Percentiles rank a stretch among this genome's conserved stretches.
Conservation (phyloP, 37 sponge, comb jelly and placozoan species). For the Beroe ovata region DNA sequence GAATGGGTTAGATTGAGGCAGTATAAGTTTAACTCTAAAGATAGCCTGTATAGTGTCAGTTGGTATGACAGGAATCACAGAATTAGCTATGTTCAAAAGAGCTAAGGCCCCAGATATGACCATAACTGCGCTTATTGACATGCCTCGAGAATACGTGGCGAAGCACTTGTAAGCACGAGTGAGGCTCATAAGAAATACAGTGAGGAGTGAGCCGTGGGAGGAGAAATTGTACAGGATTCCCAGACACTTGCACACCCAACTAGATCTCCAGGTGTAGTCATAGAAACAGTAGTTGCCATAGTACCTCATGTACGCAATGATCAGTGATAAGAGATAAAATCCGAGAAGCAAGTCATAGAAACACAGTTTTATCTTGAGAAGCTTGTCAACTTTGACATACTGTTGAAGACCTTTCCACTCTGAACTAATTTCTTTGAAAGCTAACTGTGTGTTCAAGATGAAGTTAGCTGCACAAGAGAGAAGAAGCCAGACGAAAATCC, state of each 20-base stretch:
- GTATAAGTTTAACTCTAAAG: not conserved
- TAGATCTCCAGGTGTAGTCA: too few relatives aligned
- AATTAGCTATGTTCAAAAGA: not conserved
- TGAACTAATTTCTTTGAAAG: too few relatives aligned
- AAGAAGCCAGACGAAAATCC: not conserved
- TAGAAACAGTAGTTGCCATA: constrained; percentile 27
- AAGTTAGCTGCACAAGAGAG: not conserved
- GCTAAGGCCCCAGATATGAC: not conserved
- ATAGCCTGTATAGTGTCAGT: not conserved
- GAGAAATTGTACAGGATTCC: too few relatives aligned
- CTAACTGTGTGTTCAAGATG: not conserved
- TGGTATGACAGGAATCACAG: not conserved
- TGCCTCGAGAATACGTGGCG: not conserved
- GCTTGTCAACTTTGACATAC: constrained; percentile 17
- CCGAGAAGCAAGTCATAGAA: not conserved
- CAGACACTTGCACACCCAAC: too few relatives aligned
- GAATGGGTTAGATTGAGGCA: not conserved
- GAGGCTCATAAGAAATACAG: too few relatives aligned
- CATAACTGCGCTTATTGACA: not conserved
- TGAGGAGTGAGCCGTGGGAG: too few relatives aligned
- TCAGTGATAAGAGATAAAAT: not conserved
- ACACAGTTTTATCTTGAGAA: not conserved
- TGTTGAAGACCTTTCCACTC: too few relatives aligned
- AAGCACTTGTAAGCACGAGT: too few relatives aligned
- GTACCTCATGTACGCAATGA: too few relatives aligned